These are phyloP conservation scores for Beroe forskalii DNA, from an alignment of 37 sponge, comb jelly and placozoan species.

Conservation along the genomic window DNA sequence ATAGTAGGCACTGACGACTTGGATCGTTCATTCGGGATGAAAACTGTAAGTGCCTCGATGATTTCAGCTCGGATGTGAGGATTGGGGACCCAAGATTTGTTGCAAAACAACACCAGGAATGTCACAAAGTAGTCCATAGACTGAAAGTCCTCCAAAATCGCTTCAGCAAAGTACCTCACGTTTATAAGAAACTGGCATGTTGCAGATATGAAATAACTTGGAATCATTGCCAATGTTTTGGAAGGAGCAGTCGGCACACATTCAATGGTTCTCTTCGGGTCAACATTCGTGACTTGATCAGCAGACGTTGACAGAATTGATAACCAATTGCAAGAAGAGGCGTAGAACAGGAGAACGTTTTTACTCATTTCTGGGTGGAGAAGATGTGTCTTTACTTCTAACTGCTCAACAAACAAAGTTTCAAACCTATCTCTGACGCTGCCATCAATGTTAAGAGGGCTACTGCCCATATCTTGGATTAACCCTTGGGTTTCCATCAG, in stretches of 20 bases:
- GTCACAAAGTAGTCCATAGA: neutral
- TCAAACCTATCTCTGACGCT: conserved; percentile 19
- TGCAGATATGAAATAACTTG: conserved; percentile 8
- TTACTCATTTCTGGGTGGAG: neutral
- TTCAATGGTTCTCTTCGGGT: neutral
- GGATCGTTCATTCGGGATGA: conserved; percentile 29
- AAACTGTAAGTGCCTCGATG: conserved; percentile 15
- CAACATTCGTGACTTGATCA: neutral
- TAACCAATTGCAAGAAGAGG: conserved; percentile 2
- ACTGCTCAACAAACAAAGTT: conserved; percentile 28
- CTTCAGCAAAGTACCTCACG: conserved; percentile 12
- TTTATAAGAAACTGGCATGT: conserved; percentile 26
- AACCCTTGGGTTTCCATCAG: conserved; percentile 25
- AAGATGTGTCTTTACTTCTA: conserved; percentile 24
- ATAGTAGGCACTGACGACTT: neutral
- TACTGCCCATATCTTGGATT: neutral
- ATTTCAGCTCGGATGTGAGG: conserved; percentile 38
- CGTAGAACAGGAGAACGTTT: conserved; percentile 12
- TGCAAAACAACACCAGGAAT: conserved; percentile 31
- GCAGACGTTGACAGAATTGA: neutral
- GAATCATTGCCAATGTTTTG: neutral
- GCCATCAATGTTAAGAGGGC: neutral
- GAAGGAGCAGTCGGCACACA: neutral
- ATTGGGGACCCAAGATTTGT: neutral
- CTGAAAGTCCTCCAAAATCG: conserved; percentile 11